phyloP scores from a whole-genome alignment of 2,888 invertebrate species.

The Bellardia bayeri region DNA sequence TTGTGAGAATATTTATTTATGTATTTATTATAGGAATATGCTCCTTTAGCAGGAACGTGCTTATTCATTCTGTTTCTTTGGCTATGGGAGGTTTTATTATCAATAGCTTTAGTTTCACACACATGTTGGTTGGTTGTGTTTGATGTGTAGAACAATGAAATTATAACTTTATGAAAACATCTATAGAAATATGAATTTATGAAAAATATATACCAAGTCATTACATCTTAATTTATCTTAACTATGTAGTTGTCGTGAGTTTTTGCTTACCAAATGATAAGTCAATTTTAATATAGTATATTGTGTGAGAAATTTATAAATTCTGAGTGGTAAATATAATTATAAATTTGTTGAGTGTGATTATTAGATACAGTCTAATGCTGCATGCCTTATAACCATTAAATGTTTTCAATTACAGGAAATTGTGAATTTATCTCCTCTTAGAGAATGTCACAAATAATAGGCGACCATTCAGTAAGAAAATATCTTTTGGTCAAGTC shows the following conservation, averaged over 20 bases:
- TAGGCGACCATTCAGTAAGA: no score
- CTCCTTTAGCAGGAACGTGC: neutral
- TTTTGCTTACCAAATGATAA: conserved; percentile 75
- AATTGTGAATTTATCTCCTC: no score
- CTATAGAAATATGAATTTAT: neutral
- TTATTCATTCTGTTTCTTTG: conserved; percentile 19
- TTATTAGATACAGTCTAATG: no score
- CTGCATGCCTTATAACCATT: no score
- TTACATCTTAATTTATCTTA: conserved; percentile 80
- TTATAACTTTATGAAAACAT: conserved; percentile 3
- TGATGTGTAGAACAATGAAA: conserved; percentile 17
- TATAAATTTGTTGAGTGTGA: neutral
- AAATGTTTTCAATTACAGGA: no score
- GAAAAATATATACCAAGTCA: conserved; percentile 78
- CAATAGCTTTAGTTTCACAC: conserved; percentile 8
- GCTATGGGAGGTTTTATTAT: conserved; percentile 1
- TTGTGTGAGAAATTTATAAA: conserved; percentile 33
- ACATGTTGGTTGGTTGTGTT: neutral
- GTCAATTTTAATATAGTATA: conserved; percentile 27
- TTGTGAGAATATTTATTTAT: conserved; percentile 49
- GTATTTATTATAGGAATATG: neutral
- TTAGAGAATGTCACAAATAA: no score
- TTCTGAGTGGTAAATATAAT: neutral
- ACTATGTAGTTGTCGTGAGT: conserved; percentile 54
- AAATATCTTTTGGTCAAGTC: no score